Base-by-base conservation (phyloP, 1,140 invertebrate genomes). In the Agrypnia vestita region DNA sequence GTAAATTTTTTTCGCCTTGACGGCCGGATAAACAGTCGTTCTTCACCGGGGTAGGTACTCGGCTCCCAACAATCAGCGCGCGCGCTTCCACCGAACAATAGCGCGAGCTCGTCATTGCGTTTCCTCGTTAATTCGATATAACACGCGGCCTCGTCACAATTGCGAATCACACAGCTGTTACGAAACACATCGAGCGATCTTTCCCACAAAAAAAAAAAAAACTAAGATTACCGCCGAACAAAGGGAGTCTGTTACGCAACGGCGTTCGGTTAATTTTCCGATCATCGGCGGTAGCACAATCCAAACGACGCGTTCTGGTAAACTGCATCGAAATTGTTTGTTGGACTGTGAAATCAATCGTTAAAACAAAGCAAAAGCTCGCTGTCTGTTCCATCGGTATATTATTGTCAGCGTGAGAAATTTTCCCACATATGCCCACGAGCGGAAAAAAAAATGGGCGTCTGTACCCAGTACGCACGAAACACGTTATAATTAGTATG, bases 121-220 rank as follows among this genome's bases (percentile, higher is more conserved):
- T 64, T 64, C 61, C 19, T 44, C 19, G 35, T 64, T 64, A 44
- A 64, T n/a, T 9, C 61, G 61, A 15, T 15, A 64, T 19, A 64
- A 64, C 61, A 44, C 61, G 51, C 51, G 61, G 61, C 61, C 61
- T 64, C 61, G 61, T 64, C 61, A 64, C 61, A 64, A 64, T 64
- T 64, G 35, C 61, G 15, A 8, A 59, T 21, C 61, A 35, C 25
- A 43, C 19, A 13, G 19, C 4, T n/a, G 61, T 61, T 21, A 61
- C 19, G 6, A 13, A 25, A 62, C 7, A 35, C 19, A 62, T 21
- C 8, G 35, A 62, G 25, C 59, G 25, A 69, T 15, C 44, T 47
- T 49, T 69, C 64, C 64, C 64, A 69, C 43, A 17, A 49, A 69
- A 44, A 67, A 67, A 67, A 62, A 6, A 64, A 64, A 8, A 15